A percentile compares a stretch with the other conserved stretches of the same genome.
Evolutionary conservation across 2,888 invertebrate genomes (phyloP).

Genomic region (Campoplex nolae): DNA sequence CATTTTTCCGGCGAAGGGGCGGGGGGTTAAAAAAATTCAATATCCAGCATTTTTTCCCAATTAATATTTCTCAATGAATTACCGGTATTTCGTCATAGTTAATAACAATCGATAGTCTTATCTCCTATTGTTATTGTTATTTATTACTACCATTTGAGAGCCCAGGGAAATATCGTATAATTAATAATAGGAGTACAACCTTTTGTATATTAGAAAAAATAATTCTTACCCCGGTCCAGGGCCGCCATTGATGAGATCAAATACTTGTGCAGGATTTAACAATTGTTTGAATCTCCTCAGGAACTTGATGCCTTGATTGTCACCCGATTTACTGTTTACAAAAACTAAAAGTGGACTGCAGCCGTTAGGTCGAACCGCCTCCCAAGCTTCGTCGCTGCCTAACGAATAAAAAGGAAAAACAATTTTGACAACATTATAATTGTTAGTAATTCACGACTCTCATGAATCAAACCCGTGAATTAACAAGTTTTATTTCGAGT

Average conservation of each 20-base stretch:
- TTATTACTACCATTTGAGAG: background rate
- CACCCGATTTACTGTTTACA: slow-evolving; percentile 98
- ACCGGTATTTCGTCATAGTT: background rate
- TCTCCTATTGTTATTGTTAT: slow-evolving; percentile 6
- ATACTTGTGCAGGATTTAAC: slow-evolving; percentile 98
- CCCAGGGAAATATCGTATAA: background rate
- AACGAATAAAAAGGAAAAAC: slow-evolving; percentile 13
- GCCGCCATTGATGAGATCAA: slow-evolving; percentile 95
- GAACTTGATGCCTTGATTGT: slow-evolving; percentile 99
- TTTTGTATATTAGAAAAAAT: slow-evolving; percentile 72
- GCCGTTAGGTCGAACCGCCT: slow-evolving; percentile 88
- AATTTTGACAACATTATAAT: slow-evolving; percentile 16
- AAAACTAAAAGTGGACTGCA: slow-evolving; percentile 96
- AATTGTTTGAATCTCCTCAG: slow-evolving; percentile 97
- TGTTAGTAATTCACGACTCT: slow-evolving; percentile 11
- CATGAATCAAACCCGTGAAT: background rate
- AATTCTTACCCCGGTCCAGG: slow-evolving; percentile 91
- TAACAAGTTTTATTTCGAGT: background rate
- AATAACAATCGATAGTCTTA: background rate
- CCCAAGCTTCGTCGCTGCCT: slow-evolving; percentile 95
- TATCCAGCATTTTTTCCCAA: background rate
- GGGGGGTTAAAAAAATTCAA: too few relatives aligned
- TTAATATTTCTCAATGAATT: background rate
- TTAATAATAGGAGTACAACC: background rate
- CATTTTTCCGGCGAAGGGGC: too few relatives aligned